Evolutionary conservation across 2,888 invertebrate species (phyloP), one percentile per base, ranked within the genome.

Genomic region (Sinodicranocentrus sp.): DNA sequence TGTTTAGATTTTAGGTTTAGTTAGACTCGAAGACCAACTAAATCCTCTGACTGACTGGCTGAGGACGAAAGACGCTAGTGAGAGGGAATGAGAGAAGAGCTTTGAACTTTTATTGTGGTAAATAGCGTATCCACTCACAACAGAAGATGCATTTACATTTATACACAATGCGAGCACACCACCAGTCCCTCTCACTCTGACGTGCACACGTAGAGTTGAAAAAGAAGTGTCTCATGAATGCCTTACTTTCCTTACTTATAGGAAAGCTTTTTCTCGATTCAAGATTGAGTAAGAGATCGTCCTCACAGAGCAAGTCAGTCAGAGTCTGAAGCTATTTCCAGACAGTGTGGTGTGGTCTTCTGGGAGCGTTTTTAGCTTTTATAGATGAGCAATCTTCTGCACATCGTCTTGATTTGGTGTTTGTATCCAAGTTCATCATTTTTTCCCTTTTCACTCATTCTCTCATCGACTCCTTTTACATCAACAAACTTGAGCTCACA

Each of bases 71-170:
- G 33, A 77, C 26, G 43, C 28, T 33, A 72, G 44, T 63, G 61
- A 43, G 63, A 63, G 33, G 26, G 44, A 25, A 63, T 61, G 17
- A 52, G 57, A 70, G 70, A 78, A 71, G 70, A 78, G 78, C 70
- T 70, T 78, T 70, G 78, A 70, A 70, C 78, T 70, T 78, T 70
- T 61, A 78, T 78, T 61, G 70, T 70, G 63, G 75, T 63, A 48
- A 44, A 28, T 19, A 5, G 72, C 33, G 21, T 54, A 33, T 67
- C 63, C 73, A 61, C 48, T 73, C 61, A 63, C 23, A 19, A 63
- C 19, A 17, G 21, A 65, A 61, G 65, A 76, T 76, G 76, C 76
- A 76, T 76, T 65, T 76, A 23, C 43, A 10, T 33, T 3, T 33
- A 33, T 33, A 48, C 15, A 48, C n/a, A 10, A 48, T 48, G 15